phyloP scores from a whole-genome alignment of 2,797 vertebrate species.

The Zenarchopterus dispar region DNA sequence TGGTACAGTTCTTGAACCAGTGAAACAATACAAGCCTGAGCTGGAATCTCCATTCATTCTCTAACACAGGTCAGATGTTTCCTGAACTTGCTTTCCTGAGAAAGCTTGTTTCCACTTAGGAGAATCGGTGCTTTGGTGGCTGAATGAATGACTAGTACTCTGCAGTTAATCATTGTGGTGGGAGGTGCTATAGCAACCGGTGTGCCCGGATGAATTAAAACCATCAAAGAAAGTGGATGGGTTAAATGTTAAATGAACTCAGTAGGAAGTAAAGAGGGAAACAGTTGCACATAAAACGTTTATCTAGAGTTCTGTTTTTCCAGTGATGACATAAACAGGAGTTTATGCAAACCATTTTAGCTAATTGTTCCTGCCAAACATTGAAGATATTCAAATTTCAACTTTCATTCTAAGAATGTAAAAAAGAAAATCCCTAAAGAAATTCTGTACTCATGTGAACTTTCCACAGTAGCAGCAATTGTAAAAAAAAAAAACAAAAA shows the following conservation, averaged over 20 bases:
- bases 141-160: constrained; percentile 56
- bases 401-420: constrained; percentile 12
- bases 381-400: constrained; percentile 21
- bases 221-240: constrained; percentile 57
- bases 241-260: constrained; percentile 44
- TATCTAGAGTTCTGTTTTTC: constrained; percentile 12
- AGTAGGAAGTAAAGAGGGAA: constrained; percentile 25
- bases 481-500: neutral
- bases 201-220: constrained; percentile 59
- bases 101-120: constrained; percentile 55
- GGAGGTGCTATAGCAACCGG: constrained; percentile 33
- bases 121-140: constrained; percentile 58
- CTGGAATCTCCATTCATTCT: constrained; percentile 54
- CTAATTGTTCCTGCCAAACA: neutral
- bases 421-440: constrained; percentile 8
- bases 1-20: constrained; percentile 55
- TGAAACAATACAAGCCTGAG: constrained; percentile 46
- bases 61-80: constrained; percentile 73
- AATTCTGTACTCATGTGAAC: neutral
- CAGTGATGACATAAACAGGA: no score
- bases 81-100: constrained; percentile 45
- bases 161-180: constrained; percentile 66
- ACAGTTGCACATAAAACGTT: constrained; percentile 20
- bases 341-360: neutral
- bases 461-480: neutral